These are phyloP conservation scores for Limnephilus auricula DNA, from an alignment of 2,888 invertebrate species.

Conservation along the genomic window DNA sequence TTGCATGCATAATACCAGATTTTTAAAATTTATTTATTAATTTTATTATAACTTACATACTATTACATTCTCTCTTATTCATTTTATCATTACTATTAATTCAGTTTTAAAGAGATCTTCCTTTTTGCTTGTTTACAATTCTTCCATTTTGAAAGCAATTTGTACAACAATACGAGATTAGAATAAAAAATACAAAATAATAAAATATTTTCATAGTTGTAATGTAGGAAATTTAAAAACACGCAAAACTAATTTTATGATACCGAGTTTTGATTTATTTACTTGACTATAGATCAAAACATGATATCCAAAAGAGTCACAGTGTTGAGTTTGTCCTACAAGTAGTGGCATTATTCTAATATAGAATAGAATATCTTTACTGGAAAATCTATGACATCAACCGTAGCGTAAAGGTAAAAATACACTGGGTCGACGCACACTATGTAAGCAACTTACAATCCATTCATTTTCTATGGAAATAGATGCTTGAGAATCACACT, in stretches of 20 bases:
- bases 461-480: no score
- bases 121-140: background rate
- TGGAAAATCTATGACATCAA: background rate
- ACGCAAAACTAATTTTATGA: no score
- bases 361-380: no score
- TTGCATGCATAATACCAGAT: background rate
- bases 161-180: no score
- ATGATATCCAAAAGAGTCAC: background rate
- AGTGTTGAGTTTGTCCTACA: background rate
- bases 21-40: no score
- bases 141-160: background rate
- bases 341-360: background rate
- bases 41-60: no score
- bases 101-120: background rate
- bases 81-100: background rate
- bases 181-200: background rate
- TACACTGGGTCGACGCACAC: no score
- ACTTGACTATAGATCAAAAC: background rate
- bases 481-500: no score
- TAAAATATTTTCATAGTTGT: background rate
- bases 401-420: background rate
- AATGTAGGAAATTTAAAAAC: background rate
- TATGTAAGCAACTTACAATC: no score
- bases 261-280: background rate
- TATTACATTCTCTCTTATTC: no score